Evolutionary conservation across 1,140 invertebrate genomes (phyloP).

Genomic region (Oreohelix idahoensis): DNA sequence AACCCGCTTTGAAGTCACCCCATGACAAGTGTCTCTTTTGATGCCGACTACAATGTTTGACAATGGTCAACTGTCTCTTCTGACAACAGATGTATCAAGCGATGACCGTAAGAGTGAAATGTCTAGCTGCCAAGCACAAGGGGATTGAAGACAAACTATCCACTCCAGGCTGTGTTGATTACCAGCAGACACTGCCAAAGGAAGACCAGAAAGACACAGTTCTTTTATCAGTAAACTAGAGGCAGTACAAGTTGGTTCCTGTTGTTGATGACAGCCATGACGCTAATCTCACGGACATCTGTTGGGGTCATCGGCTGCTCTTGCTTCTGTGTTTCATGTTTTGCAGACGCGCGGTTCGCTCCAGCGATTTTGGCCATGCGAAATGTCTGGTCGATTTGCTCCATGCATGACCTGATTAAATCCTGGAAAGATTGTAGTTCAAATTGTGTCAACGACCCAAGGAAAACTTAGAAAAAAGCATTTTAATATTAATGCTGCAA

Average conservation of each 20-base stretch:
- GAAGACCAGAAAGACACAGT: background rate
- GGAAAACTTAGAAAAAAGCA: too few species aligned
- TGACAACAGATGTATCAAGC: background rate
- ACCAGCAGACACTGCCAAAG: background rate
- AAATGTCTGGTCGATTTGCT: constrained; percentile 83
- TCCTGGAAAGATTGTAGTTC: constrained; percentile 79
- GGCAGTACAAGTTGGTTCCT: background rate
- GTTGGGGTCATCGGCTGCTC: constrained; percentile 85
- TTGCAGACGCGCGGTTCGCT: constrained; percentile 7
- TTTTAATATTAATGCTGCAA: too few species aligned
- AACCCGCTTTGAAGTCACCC: too few species aligned
- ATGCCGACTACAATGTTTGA: too few species aligned
- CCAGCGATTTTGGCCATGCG: constrained; percentile 69
- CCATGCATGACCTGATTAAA: constrained; percentile 81
- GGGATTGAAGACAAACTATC: background rate
- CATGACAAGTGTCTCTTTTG: too few species aligned
- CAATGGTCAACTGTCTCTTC: background rate
- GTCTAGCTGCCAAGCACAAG: background rate
- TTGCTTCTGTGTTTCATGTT: constrained; percentile 55
- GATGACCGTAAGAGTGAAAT: background rate
- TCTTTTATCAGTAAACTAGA: background rate
- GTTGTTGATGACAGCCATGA: constrained; percentile 33
- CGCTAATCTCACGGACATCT: constrained; percentile 77
- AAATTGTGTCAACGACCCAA: too few species aligned
- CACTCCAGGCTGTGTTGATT: background rate